A percentile compares a stretch with the other conserved stretches of the same genome.
Evolutionary conservation across 2,888 invertebrate species (phyloP).

Genomic region (Bellardia bayeri): DNA sequence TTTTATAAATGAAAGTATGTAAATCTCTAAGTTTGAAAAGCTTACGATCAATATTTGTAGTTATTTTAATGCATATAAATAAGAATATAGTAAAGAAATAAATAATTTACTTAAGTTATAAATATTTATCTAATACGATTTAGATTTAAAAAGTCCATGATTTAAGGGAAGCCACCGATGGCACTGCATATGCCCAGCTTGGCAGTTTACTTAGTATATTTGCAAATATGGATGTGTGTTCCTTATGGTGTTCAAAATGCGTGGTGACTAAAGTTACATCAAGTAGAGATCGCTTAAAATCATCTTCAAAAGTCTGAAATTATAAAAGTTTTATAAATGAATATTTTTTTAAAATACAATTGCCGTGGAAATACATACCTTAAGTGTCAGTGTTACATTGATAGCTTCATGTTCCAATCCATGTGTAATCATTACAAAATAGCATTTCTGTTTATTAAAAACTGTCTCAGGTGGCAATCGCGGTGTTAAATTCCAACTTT

Average conservation of each 20-base stretch:
- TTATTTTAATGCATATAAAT: no score
- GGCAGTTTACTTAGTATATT: slow-evolving; percentile 78
- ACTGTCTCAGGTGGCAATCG: slow-evolving; percentile 76
- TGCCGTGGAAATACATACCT: slow-evolving; percentile 72
- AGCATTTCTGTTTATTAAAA: slow-evolving; percentile 77
- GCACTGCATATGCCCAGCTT: slow-evolving; percentile 79
- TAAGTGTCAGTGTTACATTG: slow-evolving; percentile 78
- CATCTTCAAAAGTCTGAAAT: slow-evolving; percentile 74
- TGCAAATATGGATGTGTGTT: slow-evolving; percentile 79
- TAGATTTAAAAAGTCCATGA: slow-evolving; percentile 78
- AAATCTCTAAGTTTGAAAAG: no score
- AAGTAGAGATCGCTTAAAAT: slow-evolving; percentile 76
- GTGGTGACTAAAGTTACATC: slow-evolving; percentile 79
- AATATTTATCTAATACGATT: background rate
- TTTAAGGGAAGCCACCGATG: slow-evolving; percentile 78
- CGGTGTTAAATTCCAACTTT: slow-evolving; percentile 77
- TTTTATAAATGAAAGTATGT: no score
- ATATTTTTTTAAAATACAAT: background rate
- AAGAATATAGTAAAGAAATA: background rate
- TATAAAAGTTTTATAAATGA: background rate
- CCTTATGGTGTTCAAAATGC: slow-evolving; percentile 79
- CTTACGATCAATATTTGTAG: no score
- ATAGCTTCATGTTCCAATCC: slow-evolving; percentile 78
- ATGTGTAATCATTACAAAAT: slow-evolving; percentile 79
- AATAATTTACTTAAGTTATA: background rate